Percentiles rank a stretch among this genome's conserved stretches.
Evolutionary conservation across 2,888 invertebrate species (phyloP).

Genomic region (Ormyrus pomaceus): DNA sequence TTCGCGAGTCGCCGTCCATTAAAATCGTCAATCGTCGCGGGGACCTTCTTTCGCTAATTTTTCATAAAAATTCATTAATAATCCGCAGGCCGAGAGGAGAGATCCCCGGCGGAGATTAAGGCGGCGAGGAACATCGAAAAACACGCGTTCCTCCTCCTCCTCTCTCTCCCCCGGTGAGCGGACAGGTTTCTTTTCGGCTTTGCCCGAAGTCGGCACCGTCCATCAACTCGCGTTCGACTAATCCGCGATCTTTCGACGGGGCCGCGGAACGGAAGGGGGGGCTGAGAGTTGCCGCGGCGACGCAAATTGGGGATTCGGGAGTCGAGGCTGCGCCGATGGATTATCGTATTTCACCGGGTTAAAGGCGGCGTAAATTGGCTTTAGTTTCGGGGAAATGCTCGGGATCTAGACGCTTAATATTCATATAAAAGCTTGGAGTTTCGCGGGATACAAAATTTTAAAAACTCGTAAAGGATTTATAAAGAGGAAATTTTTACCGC

Average conservation of each 20-base stretch:
- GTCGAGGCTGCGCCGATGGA: background rate
- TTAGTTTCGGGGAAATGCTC: no score
- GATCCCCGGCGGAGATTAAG: conserved; percentile 33
- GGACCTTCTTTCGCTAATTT: conserved; percentile 36
- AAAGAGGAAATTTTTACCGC: no score
- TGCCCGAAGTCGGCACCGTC: conserved; percentile 1
- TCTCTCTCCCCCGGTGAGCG: background rate
- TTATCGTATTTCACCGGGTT: conserved; percentile 8
- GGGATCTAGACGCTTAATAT: no score
- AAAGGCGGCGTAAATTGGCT: no score
- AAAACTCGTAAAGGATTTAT: no score
- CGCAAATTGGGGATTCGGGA: background rate
- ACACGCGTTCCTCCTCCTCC: conserved; percentile 14
- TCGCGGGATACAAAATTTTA: no score
- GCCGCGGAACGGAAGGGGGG: background rate
- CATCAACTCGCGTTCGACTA: conserved; percentile 16
- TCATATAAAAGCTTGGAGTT: no score
- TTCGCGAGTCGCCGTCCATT: background rate
- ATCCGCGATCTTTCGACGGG: conserved; percentile 12
- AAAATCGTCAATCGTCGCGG: conserved; percentile 36
- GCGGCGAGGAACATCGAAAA: conserved; percentile 19
- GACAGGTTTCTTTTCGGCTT: background rate
- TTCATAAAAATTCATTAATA: conserved; percentile 54
- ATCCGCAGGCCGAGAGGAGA: conserved; percentile 5
- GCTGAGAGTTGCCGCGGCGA: background rate